phyloP scores from a whole-genome alignment of 2,113 vertebrate genomes.

The Argyrosomus japonicus region DNA sequence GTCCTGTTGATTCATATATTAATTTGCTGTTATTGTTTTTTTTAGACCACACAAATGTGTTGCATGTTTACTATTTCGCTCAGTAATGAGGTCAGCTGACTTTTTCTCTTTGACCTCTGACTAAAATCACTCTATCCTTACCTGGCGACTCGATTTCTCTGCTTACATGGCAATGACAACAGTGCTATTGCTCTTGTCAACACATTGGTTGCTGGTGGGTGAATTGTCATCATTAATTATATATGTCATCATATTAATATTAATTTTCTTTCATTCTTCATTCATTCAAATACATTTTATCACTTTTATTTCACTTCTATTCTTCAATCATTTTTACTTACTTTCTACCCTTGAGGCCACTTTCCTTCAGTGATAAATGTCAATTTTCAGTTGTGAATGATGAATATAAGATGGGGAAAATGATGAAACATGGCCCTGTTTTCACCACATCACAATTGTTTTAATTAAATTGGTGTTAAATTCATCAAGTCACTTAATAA shows the following conservation, averaged over 20 bases:
- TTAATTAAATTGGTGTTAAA: no score
- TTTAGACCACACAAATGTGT: not conserved
- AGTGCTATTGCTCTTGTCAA: not conserved
- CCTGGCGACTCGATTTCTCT: not conserved
- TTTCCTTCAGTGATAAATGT: no score
- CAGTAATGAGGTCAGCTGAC: not conserved
- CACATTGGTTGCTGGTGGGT: not conserved
- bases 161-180: not conserved
- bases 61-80: not conserved
- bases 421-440: no score
- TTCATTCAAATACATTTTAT: no score
- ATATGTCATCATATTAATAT: not conserved
- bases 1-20: not conserved
- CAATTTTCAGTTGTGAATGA: no score
- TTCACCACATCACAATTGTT: no score
- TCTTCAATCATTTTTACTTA: no score
- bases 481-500: no score
- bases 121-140: not conserved
- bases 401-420: no score
- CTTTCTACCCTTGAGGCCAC: no score
- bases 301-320: no score
- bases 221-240: not conserved
- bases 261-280: no score
- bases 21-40: not conserved
- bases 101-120: not conserved